These are phyloP conservation scores for Empidonax alnorum DNA, from an alignment of 2,113 vertebrate species.

Conservation along the genomic window DNA sequence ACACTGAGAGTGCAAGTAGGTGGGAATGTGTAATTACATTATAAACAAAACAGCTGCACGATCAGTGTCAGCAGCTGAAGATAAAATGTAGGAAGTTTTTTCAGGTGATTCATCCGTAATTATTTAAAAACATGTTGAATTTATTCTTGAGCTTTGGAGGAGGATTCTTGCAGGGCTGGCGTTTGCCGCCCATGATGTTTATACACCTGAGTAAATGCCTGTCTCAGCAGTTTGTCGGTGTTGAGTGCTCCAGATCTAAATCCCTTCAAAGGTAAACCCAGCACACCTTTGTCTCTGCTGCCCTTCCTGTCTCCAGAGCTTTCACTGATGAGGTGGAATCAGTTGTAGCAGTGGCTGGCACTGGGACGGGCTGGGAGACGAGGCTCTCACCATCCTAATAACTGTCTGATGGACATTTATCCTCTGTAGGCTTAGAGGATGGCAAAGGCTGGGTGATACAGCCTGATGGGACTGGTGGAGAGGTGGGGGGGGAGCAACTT, in stretches of 20 bases:
- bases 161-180: slow-evolving; percentile 28
- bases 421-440: background rate
- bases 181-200: background rate
- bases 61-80: background rate
- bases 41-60: background rate
- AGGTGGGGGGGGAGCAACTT: background rate
- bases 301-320: background rate
- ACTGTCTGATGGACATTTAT: background rate
- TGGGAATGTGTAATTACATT: background rate
- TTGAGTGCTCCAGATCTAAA: slow-evolving; percentile 43
- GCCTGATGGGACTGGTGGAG: background rate
- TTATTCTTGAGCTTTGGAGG: slow-evolving; percentile 47
- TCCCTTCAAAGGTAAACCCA: slow-evolving; percentile 45
- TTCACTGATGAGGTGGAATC: background rate
- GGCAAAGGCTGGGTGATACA: background rate
- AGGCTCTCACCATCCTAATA: background rate
- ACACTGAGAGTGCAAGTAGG: background rate
- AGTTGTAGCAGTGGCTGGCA: background rate
- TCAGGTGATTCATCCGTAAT: slow-evolving; percentile 48
- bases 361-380: background rate
- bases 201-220: slow-evolving; percentile 54
- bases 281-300: slow-evolving; percentile 15
- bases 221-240: slow-evolving; percentile 47
- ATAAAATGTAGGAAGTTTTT: slow-evolving; percentile 33
- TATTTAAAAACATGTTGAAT: slow-evolving; percentile 49